Base-by-base conservation (phyloP, 2,888 invertebrate genomes). In the Tetropium fuscum region DNA sequence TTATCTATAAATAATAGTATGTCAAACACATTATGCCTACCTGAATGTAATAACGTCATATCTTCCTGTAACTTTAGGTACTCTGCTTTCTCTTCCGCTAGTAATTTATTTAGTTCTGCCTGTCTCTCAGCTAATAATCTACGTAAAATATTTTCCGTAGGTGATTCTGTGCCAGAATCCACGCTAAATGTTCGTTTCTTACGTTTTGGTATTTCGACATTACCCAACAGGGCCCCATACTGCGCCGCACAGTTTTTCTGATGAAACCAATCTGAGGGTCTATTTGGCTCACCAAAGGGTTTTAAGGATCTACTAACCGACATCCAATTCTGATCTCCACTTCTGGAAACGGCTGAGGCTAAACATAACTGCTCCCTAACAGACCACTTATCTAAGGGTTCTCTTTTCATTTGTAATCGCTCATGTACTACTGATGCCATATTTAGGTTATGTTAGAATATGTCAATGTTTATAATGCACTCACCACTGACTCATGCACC, bases 291-390 rank as follows among this genome's bases (percentile, higher is more conserved):
- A 8, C 89, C 89, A 68, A 91, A 89, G 8, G 91, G 87, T 83
- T 92, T 92, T 6, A 95, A 80, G 0, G 91, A 87, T 30, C 94
- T 84, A 43, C 93, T 93, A 1, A 95, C 94, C 0, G 94, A 90
- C 85, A 93, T 90, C 95, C 95, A 95, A 81, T 97, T 94, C 79
- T 94, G 94, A 78, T 95, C 95, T 0, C 95, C 95, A 74, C 91
- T 92, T 74, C 92, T 85, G 32, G 90, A 83, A 6, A 97, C 92
- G 1, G 95, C 93, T 0, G 94, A 94, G 0, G 94, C 95, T 38
- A 97, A 81, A 71, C 93, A 93, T 66, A 97, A 79, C 78, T 93
- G 91, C 72, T 97, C 97, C 3, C 91, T 85, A 0, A 88, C 86
- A 25, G 92, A 91, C 97, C 97, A 97, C 36, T 89, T 88, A 74